phyloP scores from a whole-genome alignment of 2,113 vertebrate species.

The Eclectus roratus region DNA sequence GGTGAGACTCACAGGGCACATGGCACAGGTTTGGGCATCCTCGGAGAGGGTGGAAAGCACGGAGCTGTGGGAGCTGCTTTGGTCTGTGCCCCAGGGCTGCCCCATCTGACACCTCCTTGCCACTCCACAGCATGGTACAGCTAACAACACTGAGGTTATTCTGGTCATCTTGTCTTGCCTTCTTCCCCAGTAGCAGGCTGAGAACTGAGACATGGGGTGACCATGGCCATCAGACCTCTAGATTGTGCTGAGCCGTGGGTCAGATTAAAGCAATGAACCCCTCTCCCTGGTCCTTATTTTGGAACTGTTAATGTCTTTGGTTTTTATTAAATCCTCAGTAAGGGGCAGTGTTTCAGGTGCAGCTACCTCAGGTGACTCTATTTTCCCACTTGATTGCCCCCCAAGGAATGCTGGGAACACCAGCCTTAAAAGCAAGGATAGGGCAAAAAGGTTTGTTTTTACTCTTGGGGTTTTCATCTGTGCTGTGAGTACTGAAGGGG shows the following conservation, averaged over 20 bases:
- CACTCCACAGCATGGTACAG: background rate
- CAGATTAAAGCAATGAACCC: background rate
- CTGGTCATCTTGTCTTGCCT: background rate
- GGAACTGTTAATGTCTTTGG: background rate
- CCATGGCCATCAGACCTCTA: background rate
- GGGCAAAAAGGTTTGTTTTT: fast-evolving
- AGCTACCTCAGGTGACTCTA: background rate
- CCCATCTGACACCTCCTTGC: fast-evolving
- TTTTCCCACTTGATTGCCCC: background rate
- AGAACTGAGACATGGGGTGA: background rate
- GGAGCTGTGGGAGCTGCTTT: background rate
- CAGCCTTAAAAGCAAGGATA: background rate
- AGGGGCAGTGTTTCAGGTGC: background rate
- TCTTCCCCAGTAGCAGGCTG: background rate
- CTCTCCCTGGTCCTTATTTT: fast-evolving
- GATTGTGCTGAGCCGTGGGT: fast-evolving
- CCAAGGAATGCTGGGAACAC: background rate
- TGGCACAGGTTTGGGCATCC: fast-evolving
- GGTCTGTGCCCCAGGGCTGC: background rate
- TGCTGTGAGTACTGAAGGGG: background rate
- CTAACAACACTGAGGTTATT: background rate
- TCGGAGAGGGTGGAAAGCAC: fast-evolving
- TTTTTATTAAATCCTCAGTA: background rate
- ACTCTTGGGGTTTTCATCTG: fast-evolving
- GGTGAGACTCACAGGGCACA: no score